Conservation (phyloP, 2,797 vertebrate genomes). For the Psittacula echo region DNA sequence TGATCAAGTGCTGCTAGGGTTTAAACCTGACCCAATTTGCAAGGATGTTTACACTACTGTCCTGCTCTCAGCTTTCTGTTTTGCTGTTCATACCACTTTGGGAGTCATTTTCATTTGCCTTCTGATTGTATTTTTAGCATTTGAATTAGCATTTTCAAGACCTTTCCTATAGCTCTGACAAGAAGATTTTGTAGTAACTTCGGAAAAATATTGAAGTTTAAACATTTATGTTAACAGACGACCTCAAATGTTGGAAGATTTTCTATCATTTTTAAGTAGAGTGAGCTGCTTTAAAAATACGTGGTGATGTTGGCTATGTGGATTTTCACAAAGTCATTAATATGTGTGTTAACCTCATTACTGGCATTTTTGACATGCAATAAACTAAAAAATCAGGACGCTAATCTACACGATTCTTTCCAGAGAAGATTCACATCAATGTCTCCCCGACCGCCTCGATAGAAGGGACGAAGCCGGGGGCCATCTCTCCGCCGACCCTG, state of each 20-base stretch:
- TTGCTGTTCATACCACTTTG: background rate
- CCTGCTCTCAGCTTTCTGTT: background rate
- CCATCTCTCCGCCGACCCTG: rapidly evolving
- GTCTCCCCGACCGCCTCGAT: rapidly evolving
- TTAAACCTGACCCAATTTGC: background rate
- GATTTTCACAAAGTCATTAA: background rate
- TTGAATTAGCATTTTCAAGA: background rate
- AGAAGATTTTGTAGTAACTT: background rate
- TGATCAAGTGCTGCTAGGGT: background rate
- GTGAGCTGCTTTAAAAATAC: background rate
- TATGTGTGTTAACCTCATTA: background rate
- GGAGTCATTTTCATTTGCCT: background rate
- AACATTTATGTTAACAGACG: background rate
- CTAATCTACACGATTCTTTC: background rate
- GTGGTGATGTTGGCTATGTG: rapidly evolving
- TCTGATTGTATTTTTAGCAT: background rate
- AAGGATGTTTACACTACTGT: background rate
- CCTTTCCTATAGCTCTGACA: background rate
- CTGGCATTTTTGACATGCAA: background rate
- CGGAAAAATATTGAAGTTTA: background rate
- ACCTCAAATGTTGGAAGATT: background rate
- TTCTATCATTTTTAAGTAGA: background rate
- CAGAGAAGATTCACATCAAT: rapidly evolving
- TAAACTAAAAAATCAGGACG: background rate
- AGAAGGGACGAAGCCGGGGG: background rate